A percentile compares a stretch with the other conserved stretches of the same genome.
Evolutionary conservation across 2,888 invertebrate genomes (phyloP).

Genomic region (Heterodera filipjevi): DNA sequence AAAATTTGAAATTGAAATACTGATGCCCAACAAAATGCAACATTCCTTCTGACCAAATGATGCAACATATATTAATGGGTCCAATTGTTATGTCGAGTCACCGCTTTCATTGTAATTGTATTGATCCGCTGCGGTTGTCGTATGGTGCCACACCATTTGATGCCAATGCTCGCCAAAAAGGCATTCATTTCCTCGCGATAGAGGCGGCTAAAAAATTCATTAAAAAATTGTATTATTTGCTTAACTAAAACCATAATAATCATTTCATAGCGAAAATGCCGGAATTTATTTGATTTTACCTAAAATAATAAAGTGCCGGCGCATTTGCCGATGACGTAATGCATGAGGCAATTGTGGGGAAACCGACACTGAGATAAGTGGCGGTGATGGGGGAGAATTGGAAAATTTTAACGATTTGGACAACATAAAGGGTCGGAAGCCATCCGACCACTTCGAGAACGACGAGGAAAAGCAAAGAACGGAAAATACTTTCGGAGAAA

Average conservation of each 20-base stretch:
- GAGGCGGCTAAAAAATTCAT: background rate
- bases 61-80: too few relatives aligned
- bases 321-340: conserved; percentile 5
- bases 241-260: too few relatives aligned
- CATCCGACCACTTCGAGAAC: background rate
- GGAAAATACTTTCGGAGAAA: conserved; percentile 3
- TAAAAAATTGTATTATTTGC: background rate
- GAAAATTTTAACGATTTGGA: background rate
- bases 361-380: background rate
- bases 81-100: too few relatives aligned
- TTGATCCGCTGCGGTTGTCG: too few relatives aligned
- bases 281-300: background rate
- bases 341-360: background rate
- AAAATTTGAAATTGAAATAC: too few relatives aligned
- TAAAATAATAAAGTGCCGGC: conserved; percentile 7
- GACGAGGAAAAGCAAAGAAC: background rate
- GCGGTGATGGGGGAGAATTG: background rate
- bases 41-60: too few relatives aligned
- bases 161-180: background rate
- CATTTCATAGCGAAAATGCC: too few relatives aligned
- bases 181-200: background rate
- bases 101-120: too few relatives aligned
- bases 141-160: background rate
- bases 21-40: too few relatives aligned
- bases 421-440: background rate